Evolutionary conservation across 2,797 vertebrate species (phyloP).

Genomic region (Erethizon dorsatum): DNA sequence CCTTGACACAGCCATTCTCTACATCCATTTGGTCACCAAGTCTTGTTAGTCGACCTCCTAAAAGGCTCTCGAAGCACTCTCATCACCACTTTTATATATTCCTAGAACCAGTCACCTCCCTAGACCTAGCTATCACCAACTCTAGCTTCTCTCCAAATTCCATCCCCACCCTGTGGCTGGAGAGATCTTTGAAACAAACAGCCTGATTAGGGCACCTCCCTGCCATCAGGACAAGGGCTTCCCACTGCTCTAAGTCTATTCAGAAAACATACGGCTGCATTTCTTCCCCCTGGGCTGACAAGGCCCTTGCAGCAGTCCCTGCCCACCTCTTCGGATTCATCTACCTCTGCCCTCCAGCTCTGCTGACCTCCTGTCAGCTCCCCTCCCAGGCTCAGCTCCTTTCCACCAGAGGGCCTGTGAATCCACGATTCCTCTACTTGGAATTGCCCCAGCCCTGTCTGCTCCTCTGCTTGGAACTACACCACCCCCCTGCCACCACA

Average conservation of each 20-base stretch:
- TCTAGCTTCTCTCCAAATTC: neutral
- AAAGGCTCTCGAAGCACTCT: neutral
- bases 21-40: neutral
- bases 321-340: neutral
- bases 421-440: accelerated
- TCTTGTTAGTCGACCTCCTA: neutral
- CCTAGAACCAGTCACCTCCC: neutral
- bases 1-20: neutral
- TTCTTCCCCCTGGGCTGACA: neutral
- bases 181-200: neutral
- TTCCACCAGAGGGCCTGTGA: neutral
- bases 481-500: neutral
- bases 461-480: accelerated
- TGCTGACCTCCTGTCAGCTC: neutral
- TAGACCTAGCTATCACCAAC: neutral
- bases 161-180: neutral
- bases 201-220: neutral
- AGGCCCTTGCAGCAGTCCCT: neutral
- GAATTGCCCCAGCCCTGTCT: accelerated
- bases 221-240: neutral
- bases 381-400: neutral
- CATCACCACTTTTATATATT: neutral
- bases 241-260: neutral
- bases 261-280: neutral
- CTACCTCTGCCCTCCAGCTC: neutral